Conservation (phyloP, 2,113 vertebrate genomes). For the Ptychochromis oligacanthus region DNA sequence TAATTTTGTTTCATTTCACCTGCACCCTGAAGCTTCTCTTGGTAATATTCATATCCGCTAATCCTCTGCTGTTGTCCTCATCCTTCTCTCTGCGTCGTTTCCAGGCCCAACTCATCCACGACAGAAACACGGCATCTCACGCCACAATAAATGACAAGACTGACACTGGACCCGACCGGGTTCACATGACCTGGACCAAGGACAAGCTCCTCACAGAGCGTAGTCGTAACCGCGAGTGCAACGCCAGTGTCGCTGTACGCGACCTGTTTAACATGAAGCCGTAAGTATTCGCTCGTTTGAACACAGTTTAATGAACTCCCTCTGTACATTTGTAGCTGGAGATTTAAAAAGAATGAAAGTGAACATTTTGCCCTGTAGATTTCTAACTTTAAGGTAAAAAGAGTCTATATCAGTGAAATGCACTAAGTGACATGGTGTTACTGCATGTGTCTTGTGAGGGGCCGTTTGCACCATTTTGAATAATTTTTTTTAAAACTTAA, state of each 20-base stretch:
- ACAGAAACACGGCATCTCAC: constrained; percentile 90
- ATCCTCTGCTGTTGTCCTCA: not conserved
- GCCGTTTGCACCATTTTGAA: constrained; percentile 56
- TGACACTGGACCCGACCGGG: constrained; percentile 78
- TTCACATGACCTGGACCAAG: constrained; percentile 99
- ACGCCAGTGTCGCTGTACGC: constrained; percentile 78
- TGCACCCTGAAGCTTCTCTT: not conserved
- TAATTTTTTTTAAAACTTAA: not conserved
- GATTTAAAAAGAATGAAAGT: not conserved
- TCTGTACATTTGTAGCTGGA: not conserved
- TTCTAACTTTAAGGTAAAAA: not conserved
- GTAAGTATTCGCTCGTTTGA: constrained; percentile 78
- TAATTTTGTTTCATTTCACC: not conserved
- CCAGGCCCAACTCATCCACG: constrained; percentile 94
- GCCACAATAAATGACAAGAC: constrained; percentile 73
- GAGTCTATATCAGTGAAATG: not conserved
- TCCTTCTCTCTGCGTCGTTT: not conserved
- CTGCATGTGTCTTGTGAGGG: constrained; percentile 35
- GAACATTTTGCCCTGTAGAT: not conserved
- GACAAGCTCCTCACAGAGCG: constrained; percentile 89
- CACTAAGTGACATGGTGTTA: not conserved
- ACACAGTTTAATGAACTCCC: not conserved
- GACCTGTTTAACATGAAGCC: constrained; percentile 97
- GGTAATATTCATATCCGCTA: not conserved
- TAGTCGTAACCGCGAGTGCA: constrained; percentile 83